Conservation (phyloP, 2,888 invertebrate species). For the Cheilosia soror region DNA sequence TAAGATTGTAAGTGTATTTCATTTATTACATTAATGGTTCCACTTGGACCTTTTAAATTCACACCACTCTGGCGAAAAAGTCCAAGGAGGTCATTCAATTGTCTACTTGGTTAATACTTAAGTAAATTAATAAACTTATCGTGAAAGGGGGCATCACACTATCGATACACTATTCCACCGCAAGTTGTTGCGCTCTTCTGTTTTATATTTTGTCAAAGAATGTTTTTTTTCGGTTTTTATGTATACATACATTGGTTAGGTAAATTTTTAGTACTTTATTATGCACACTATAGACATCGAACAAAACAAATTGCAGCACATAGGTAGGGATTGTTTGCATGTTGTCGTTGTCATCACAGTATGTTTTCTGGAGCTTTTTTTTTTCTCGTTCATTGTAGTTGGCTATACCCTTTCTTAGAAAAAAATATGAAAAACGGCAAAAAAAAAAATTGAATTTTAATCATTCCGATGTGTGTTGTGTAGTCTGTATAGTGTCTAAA, state of each 20-base stretch:
- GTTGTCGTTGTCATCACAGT: background rate
- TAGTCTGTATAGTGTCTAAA: background rate
- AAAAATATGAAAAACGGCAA: background rate
- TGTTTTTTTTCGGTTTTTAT: background rate
- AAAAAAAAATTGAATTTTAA: background rate
- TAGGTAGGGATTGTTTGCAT: background rate
- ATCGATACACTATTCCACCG: background rate
- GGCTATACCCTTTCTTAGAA: background rate
- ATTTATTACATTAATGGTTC: slow-evolving; percentile 29
- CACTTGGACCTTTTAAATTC: slow-evolving; percentile 43
- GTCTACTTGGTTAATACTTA: slow-evolving; percentile 42
- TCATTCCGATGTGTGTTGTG: background rate
- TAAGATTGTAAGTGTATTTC: background rate
- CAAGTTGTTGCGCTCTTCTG: slow-evolving; percentile 41
- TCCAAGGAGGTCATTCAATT: slow-evolving; percentile 32
- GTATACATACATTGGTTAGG: slow-evolving; percentile 11
- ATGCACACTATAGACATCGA: slow-evolving; percentile 4
- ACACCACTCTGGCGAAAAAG: slow-evolving; percentile 15
- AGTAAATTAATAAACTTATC: slow-evolving; percentile 44
- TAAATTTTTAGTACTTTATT: slow-evolving; percentile 21
- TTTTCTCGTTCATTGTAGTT: background rate
- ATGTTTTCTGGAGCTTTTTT: slow-evolving; percentile 12
- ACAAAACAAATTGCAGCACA: slow-evolving; percentile 7
- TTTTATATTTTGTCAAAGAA: slow-evolving; percentile 21
- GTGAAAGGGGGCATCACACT: slow-evolving; percentile 12